phyloP scores from a whole-genome alignment of 2,797 vertebrate genomes.

The Cercopithecus hamlyni region DNA sequence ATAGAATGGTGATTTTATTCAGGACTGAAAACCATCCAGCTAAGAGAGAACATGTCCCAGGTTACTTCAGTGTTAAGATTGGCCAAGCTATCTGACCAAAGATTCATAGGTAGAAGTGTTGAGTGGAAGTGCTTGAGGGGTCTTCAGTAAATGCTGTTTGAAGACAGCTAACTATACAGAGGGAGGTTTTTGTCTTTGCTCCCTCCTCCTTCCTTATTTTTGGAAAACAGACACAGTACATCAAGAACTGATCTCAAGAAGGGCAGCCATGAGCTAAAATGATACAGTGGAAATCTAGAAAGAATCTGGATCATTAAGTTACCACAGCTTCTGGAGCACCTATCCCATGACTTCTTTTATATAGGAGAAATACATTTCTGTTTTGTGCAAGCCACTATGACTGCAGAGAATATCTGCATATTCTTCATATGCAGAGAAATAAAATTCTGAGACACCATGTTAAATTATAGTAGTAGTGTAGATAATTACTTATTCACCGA shows the following conservation, averaged over 20 bases:
- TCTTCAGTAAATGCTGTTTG: background rate
- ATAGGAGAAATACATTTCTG: constrained; percentile 4
- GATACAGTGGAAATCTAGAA: background rate
- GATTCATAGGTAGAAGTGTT: background rate
- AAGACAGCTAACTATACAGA: background rate
- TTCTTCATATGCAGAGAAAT: background rate
- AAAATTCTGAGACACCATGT: background rate
- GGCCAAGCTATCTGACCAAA: background rate
- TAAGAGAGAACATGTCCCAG: background rate
- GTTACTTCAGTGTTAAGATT: background rate
- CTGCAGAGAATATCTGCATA: background rate
- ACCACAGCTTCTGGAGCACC: background rate
- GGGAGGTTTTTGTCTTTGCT: background rate
- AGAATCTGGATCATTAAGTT: background rate
- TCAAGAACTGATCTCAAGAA: background rate
- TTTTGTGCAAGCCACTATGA: background rate
- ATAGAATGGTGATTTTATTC: background rate
- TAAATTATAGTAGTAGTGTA: background rate
- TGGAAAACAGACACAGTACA: background rate
- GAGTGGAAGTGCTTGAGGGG: background rate
- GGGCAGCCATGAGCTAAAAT: background rate
- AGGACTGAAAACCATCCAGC: background rate
- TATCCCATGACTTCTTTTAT: background rate
- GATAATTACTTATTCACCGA: background rate
- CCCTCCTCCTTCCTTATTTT: background rate